Percentiles rank a stretch among this genome's conserved stretches.
Conservation (phyloP, 2,888 invertebrate genomes). For the Gonocerus acuteangulatus region DNA sequence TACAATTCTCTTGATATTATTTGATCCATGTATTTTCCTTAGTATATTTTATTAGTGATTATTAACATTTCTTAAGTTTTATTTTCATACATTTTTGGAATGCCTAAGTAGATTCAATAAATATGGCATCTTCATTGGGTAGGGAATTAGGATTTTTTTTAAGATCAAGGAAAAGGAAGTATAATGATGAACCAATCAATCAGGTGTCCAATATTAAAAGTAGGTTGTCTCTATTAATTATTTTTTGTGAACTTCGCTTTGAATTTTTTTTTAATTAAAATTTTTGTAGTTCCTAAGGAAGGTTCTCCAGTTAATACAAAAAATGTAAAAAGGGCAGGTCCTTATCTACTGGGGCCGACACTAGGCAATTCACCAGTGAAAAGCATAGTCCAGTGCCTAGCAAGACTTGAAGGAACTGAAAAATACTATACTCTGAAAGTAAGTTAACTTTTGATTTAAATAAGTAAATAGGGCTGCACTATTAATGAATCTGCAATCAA, state of each 20-base stretch:
- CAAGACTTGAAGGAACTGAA: slow-evolving; percentile 60
- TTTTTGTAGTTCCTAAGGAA: slow-evolving; percentile 24
- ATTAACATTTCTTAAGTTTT: no score
- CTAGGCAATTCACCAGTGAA: slow-evolving; percentile 65
- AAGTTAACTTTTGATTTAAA: slow-evolving; percentile 29
- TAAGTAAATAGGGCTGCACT: no score
- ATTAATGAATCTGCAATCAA: no score
- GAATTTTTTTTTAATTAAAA: neutral
- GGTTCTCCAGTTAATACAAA: slow-evolving; percentile 33
- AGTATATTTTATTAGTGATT: no score
- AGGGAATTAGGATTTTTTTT: neutral
- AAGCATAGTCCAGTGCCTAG: slow-evolving; percentile 68
- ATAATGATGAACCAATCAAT: neutral
- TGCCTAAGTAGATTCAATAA: no score
- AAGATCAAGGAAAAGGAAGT: neutral
- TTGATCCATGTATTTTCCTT: no score
- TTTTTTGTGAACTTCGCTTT: neutral
- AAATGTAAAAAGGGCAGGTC: slow-evolving; percentile 53
- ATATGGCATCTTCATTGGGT: no score
- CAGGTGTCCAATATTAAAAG: neutral
- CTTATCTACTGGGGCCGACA: slow-evolving; percentile 61
- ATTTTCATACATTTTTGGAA: no score
- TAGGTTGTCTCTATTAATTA: no score
- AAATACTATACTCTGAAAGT: slow-evolving; percentile 65
- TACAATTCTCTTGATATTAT: no score